phyloP scores from a whole-genome alignment of 2,888 invertebrate species.

The Hydrotaea cyrtoneurina region DNA sequence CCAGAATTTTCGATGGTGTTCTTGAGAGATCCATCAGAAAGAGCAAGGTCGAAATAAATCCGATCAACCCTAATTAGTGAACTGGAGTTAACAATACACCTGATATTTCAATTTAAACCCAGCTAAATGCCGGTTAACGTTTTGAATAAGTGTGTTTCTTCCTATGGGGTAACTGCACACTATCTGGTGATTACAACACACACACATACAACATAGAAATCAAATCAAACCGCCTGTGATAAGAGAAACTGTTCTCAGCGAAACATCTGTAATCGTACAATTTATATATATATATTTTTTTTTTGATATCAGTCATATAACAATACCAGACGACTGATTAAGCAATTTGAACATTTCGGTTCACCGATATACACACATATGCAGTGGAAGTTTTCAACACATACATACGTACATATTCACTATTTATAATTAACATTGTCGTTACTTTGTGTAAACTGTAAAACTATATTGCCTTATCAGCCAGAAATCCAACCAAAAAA shows the following conservation, averaged over 20 bases:
- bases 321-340: slow-evolving; percentile 29
- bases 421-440: too few relatives aligned
- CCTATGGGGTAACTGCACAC: too few relatives aligned
- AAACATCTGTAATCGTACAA: slow-evolving; percentile 1
- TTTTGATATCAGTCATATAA: slow-evolving; percentile 39
- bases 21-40: too few relatives aligned
- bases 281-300: neutral
- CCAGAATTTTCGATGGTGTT: too few relatives aligned
- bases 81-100: too few relatives aligned
- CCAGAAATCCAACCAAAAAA: neutral
- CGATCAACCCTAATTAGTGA: too few relatives aligned
- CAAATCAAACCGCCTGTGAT: neutral
- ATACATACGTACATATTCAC: too few relatives aligned
- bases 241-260: neutral
- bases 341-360: neutral
- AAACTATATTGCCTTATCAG: neutral
- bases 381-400: too few relatives aligned
- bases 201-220: neutral
- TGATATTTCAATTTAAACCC: too few relatives aligned
- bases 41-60: too few relatives aligned
- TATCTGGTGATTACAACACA: neutral
- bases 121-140: too few relatives aligned
- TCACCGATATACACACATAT: neutral
- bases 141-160: too few relatives aligned
- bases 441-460: slow-evolving; percentile 9